phyloP scores from a whole-genome alignment of 2,113 vertebrate species.

The Poecile atricapillus region DNA sequence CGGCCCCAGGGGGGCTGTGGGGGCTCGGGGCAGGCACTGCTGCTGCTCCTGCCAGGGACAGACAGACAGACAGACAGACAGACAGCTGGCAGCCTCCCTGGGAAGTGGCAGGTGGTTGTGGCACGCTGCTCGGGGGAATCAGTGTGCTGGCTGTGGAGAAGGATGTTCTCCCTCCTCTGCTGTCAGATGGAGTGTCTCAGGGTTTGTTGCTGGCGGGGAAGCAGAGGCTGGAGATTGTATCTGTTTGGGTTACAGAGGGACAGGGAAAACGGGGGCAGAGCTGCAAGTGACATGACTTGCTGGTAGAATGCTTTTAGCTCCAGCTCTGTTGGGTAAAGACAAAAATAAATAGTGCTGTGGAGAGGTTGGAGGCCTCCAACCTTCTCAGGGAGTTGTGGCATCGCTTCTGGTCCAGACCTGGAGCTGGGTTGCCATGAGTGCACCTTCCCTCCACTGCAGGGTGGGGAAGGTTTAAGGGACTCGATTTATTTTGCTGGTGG shows the following conservation, averaged over 20 bases:
- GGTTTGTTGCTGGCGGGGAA: not conserved
- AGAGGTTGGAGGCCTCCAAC: not conserved
- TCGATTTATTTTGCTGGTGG: not conserved
- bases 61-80: no score
- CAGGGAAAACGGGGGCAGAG: not conserved
- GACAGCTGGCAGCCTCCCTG: not conserved
- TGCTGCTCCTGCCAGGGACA: not conserved
- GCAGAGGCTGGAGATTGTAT: not conserved
- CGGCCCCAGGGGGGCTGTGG: fast-evolving
- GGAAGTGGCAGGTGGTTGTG: not conserved
- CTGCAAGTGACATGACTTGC: not conserved
- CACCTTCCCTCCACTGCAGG: not conserved
- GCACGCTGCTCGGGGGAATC: not conserved
- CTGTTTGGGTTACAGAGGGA: not conserved
- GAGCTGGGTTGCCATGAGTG: not conserved
- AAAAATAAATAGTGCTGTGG: not conserved
- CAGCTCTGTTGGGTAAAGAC: not conserved
- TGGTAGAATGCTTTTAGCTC: not conserved
- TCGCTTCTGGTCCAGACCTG: not conserved
- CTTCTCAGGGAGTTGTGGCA: not conserved
- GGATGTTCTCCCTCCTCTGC: not conserved
- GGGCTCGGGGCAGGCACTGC: not conserved
- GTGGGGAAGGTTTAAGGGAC: not conserved
- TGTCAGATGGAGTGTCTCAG: not conserved
- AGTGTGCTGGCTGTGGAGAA: not conserved